These are phyloP conservation scores for Brachionus rubens DNA, from an alignment of 1,140 invertebrate species.

Conservation along the genomic window DNA sequence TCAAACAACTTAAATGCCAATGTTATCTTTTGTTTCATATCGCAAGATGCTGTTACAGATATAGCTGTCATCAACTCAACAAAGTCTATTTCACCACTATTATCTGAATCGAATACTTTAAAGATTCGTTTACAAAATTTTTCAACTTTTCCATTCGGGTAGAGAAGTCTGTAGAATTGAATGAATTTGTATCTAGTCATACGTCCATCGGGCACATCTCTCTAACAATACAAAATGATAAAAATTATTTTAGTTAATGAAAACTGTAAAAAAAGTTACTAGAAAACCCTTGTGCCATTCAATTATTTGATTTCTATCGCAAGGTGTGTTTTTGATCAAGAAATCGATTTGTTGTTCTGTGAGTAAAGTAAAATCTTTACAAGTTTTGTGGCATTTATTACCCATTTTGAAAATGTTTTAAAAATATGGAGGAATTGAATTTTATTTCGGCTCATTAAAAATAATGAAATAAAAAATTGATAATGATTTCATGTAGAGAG, in stretches of 20 bases:
- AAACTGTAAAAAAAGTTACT: constrained; percentile 50
- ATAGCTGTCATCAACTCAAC: constrained; percentile 27
- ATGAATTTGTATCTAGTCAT: constrained; percentile 37
- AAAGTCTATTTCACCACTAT: constrained; percentile 42
- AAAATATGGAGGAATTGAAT: too few species aligned
- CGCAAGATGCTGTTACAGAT: neutral
- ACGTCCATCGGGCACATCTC: neutral
- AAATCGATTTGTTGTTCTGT: constrained; percentile 56
- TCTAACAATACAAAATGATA: neutral
- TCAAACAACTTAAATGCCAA: constrained; percentile 43
- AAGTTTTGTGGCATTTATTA: neutral
- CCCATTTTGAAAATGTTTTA: too few species aligned
- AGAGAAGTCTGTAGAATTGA: constrained; percentile 28
- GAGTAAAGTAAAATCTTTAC: neutral
- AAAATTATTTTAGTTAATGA: neutral
- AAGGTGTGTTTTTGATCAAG: constrained; percentile 58
- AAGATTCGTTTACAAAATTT: constrained; percentile 14
- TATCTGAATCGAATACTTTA: constrained; percentile 34
- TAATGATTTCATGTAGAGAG: too few species aligned
- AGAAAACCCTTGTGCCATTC: constrained; percentile 61
- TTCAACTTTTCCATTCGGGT: constrained; percentile 7
- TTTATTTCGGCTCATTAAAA: too few species aligned
- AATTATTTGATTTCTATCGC: constrained; percentile 59
- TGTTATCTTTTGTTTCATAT: constrained; percentile 8
- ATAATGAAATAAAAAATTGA: too few species aligned